Base-by-base conservation (phyloP, 2,888 invertebrate species). In the Patella ulyssiponensis region DNA sequence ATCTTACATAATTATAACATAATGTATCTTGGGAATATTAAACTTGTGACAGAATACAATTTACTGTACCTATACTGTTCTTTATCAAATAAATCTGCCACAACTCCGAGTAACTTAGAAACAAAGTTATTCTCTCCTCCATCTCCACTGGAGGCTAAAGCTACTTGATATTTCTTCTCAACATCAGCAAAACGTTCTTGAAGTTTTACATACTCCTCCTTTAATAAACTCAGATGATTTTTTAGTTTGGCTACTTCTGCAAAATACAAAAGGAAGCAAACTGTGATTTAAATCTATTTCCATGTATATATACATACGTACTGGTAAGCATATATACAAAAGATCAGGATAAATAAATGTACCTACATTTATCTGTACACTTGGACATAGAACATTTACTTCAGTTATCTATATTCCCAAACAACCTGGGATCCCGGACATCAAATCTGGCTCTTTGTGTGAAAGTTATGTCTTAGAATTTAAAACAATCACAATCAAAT, bases 161-260 rank as follows among this genome's bases (percentile, higher is more conserved):
- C 94, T 82, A 95, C 94, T 82, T 95, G 95, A 90, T 96, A 96
- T 92, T 96, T 96, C 83, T 95, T 94, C 90, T 97, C 96, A 52
- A 97, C 92, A 86, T 97, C 96, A 11, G 94, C 94, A 89, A 96
- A 95, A 82, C 95, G 94, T 73, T 94, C 94, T 91, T 97, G 97
- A 53, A 98, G 93, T 92, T 96, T 97, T 11, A 96, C 95, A 92
- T 98, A 98, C 92, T 98, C 97, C 86, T 97, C 96, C 88, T 96
- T 95, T 81, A 98, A 93, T 79, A 98, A 93, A 77, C 95, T 92
- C 83, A 98, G 93, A 91, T 98, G 97, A 91, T 96, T 96, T 91
- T 97, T 96, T 74, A 93, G 88, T 88, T 94, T 94, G 9, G 88
- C 86, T 71, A 92, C 92, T 87, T 93, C 93, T 77, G 73, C 73